A percentile compares a stretch with the other conserved stretches of the same genome.
phyloP scores from a whole-genome alignment of 2,113 vertebrate species.

The Clarias gariepinus region DNA sequence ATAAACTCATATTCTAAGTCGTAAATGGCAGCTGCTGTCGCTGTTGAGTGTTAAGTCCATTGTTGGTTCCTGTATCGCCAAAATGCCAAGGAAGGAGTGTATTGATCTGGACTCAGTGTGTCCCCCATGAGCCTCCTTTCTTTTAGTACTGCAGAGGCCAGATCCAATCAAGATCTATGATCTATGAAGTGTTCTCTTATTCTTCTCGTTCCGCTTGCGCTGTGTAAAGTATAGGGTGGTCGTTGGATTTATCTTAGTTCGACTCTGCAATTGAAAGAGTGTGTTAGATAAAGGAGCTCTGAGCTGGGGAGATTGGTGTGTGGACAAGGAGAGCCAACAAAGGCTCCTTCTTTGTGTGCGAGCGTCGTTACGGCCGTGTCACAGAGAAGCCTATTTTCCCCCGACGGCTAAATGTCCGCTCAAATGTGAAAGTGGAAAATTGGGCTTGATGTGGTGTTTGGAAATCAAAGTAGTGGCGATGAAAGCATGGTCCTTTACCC shows the following conservation, averaged over 20 bases:
- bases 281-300: constrained; percentile 27
- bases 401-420: constrained; percentile 50
- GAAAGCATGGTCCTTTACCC: constrained; percentile 35
- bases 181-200: background rate
- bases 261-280: constrained; percentile 8
- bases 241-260: constrained; percentile 26
- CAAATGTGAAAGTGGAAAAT: constrained; percentile 56
- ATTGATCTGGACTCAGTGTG: background rate
- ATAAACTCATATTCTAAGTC: background rate
- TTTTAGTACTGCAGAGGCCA: background rate
- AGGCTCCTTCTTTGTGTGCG: constrained; percentile 17
- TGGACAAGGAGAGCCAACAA: constrained; percentile 18
- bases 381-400: constrained; percentile 41
- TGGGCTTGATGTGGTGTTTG: constrained; percentile 56
- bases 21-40: background rate
- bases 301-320: background rate
- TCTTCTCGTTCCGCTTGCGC: background rate
- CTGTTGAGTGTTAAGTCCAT: background rate
- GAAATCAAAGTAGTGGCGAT: constrained; percentile 50
- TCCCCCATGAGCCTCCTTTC: background rate
- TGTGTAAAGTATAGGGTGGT: background rate
- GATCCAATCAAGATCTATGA: background rate
- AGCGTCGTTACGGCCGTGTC: constrained; percentile 16
- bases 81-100: background rate
- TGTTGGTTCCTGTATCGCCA: background rate